These are phyloP conservation scores for Oeneis ivallda DNA, from an alignment of 2,888 invertebrate species.

Conservation along the genomic window DNA sequence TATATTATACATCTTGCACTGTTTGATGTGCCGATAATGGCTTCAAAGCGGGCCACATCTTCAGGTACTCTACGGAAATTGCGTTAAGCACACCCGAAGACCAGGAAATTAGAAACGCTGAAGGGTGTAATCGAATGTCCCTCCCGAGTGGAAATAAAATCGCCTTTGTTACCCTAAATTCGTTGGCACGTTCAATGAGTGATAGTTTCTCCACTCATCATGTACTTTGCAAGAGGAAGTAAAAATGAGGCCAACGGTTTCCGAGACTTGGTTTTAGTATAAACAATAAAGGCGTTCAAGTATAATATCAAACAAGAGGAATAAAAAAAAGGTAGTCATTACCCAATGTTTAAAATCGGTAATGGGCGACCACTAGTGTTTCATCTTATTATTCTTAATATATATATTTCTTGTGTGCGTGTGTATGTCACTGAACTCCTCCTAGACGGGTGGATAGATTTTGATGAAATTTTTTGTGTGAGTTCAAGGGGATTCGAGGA, in stretches of 20 bases:
- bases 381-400: too few species aligned
- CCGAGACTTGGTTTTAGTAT: neutral
- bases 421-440: too few species aligned
- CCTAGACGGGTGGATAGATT: too few species aligned
- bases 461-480: too few species aligned
- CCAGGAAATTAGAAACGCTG: constrained; percentile 81
- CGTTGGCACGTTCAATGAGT: constrained; percentile 17
- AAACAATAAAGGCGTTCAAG: neutral
- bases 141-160: constrained; percentile 65
- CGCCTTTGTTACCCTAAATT: constrained; percentile 48
- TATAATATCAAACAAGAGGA: too few species aligned
- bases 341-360: too few species aligned
- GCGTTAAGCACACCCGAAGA: constrained; percentile 78
- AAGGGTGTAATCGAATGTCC: constrained; percentile 78
- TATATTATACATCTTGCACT: constrained; percentile 47
- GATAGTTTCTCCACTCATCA: constrained; percentile 12
- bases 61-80: constrained; percentile 78
- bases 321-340: neutral
- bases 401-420: too few species aligned
- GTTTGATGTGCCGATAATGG: constrained; percentile 75
- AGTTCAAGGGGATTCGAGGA: too few species aligned
- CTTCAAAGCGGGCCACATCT: constrained; percentile 55
- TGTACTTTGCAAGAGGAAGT: constrained; percentile 8
- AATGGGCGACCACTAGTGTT: too few species aligned
- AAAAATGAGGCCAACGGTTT: neutral